phyloP scores from a whole-genome alignment of 53 echinoderm and acorn worm genomes.

The Mesocentrotus franciscanus region DNA sequence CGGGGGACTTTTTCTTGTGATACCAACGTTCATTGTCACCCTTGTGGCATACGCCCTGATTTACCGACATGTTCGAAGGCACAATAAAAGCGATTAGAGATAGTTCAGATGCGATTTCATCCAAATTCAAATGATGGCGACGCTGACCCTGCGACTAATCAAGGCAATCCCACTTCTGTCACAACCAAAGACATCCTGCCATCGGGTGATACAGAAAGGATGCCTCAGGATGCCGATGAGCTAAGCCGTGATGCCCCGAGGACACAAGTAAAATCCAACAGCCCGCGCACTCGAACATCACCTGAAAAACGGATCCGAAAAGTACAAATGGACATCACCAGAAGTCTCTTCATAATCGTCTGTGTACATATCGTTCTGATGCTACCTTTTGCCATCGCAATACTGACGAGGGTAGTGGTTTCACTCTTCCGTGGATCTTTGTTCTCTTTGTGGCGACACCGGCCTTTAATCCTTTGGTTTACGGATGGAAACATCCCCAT shows the following conservation, averaged over 20 bases:
- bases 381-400: slow-evolving; percentile 3
- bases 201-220: background rate
- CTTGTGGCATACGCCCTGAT: slow-evolving; percentile 36
- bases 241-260: background rate
- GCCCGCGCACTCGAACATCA: background rate
- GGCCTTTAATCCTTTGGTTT: slow-evolving; percentile 43
- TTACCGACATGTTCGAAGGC: background rate
- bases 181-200: background rate
- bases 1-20: background rate
- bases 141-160: background rate
- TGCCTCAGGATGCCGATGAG: background rate
- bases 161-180: background rate
- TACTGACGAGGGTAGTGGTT: background rate
- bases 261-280: background rate
- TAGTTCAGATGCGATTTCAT: background rate
- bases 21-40: slow-evolving; percentile 32
- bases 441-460: slow-evolving; percentile 42
- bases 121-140: background rate
- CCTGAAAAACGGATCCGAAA: slow-evolving; percentile 36
- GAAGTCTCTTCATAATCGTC: slow-evolving; percentile 52
- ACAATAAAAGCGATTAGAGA: slow-evolving; percentile 9
- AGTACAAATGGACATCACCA: slow-evolving; percentile 45
- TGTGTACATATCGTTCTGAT: slow-evolving; percentile 23
- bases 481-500: slow-evolving; percentile 62
- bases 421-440: slow-evolving; percentile 47